Base-by-base conservation (phyloP, 2,888 invertebrate species). In the Pterostichus niger region DNA sequence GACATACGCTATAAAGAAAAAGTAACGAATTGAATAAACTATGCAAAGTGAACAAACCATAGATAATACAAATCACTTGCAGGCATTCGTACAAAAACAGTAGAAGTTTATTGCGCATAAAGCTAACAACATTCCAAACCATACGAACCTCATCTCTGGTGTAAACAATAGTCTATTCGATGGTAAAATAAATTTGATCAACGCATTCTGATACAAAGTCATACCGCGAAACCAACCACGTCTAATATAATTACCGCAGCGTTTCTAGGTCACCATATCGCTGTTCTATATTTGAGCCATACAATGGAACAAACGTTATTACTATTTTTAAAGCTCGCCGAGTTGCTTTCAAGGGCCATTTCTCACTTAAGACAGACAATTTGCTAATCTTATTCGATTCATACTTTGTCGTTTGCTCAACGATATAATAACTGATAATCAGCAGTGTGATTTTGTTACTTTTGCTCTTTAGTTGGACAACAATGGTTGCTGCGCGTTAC, bases 241-340 rank as follows among this genome's bases (percentile, higher is more conserved):
- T 15, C 46, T 73, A 73, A 44, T 49, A 46, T 73, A 49, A 73
- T 73, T 33, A 40, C 71, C 44, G 71, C 71, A 40, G 46, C 31
- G 17, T 73, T 75, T 75, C 75, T 75, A 75, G 75, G 75, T 75
- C 75, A 75, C 2, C 75, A 75, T 33, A 75, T 75, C 31, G 75
- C 54, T 35, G 52, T 49, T 52, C 75, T 75, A 75, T 75, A 75
- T 52, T 13, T 52, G 75, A 49, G 33, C 52, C 52, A 75, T 52
- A 75, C 52, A 75, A 75, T 75, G 75, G 52, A 33, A 52, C 75
- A 52, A 75, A 49, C 49, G 73, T 46, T 73, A 46, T 73, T 73
- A 73, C 75, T 52, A 75, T 75, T 75, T 73, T 75, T 75, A 75
- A 73, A 75, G 75, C 52, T 52, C 52, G 54, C n/a, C 11, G 64